Conservation (phyloP, 2,888 invertebrate species). For the Epicampocera succincta region DNA sequence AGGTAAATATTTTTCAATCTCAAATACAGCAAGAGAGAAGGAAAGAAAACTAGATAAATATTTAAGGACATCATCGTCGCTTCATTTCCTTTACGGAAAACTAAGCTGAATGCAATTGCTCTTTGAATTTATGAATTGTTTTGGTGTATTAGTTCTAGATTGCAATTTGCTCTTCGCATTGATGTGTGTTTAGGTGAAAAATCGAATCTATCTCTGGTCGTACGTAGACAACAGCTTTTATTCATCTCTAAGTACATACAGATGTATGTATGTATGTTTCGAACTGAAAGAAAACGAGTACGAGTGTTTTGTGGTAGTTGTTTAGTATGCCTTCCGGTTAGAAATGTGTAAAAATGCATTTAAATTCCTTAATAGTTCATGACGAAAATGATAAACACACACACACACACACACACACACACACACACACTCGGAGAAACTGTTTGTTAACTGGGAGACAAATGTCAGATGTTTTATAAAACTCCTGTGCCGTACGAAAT, state of each 20-base stretch:
- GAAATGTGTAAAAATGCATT: slow-evolving; percentile 63
- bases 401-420: too few relatives aligned
- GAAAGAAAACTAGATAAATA: slow-evolving; percentile 1
- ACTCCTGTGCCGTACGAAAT: slow-evolving; percentile 32
- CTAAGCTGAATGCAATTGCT: slow-evolving; percentile 60
- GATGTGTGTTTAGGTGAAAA: slow-evolving; percentile 10
- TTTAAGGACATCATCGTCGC: slow-evolving; percentile 57
- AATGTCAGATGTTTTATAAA: slow-evolving; percentile 46
- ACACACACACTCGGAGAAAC: too few relatives aligned
- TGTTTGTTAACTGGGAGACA: slow-evolving; percentile 3
- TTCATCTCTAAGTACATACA: too few relatives aligned
- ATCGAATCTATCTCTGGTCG: slow-evolving; percentile 1
- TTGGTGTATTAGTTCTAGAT: slow-evolving; percentile 32
- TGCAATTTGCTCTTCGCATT: slow-evolving; percentile 14
- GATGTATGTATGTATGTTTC: not conserved
- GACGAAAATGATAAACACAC: slow-evolving; percentile 42
- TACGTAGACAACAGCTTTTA: too few relatives aligned
- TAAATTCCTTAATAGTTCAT: slow-evolving; percentile 58
- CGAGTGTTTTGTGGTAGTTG: slow-evolving; percentile 44
- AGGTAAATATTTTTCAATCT: slow-evolving; percentile 42
- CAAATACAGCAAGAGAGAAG: slow-evolving; percentile 7
- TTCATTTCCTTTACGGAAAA: slow-evolving; percentile 67
- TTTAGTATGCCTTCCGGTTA: slow-evolving; percentile 51
- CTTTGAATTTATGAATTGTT: slow-evolving; percentile 59
- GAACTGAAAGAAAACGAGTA: not conserved